Percentiles rank a stretch among this genome's conserved stretches.
These are phyloP conservation scores for Leptinotarsa peninsularis DNA, from an alignment of 2,888 invertebrate species.

Conservation along the genomic window DNA sequence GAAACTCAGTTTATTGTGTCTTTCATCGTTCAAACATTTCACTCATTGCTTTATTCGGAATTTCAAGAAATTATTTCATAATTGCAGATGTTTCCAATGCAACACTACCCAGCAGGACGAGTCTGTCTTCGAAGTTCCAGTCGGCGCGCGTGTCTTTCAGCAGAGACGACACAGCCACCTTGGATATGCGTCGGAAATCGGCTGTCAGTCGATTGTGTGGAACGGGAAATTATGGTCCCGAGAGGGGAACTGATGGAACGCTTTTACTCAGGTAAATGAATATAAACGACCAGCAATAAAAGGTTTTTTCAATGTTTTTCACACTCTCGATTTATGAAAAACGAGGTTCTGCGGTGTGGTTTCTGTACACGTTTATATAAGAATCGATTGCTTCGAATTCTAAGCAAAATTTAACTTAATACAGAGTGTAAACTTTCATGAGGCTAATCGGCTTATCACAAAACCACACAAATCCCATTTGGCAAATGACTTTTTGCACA, in stretches of 20 bases:
- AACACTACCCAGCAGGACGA: slow-evolving; percentile 28
- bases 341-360: background rate
- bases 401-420: too few species aligned
- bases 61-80: background rate
- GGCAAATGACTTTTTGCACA: too few species aligned
- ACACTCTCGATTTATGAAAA: too few species aligned
- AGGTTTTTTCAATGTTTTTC: background rate
- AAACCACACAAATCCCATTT: too few species aligned
- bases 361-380: background rate
- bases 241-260: slow-evolving; percentile 71
- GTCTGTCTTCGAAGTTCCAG: slow-evolving; percentile 56
- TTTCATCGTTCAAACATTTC: too few species aligned
- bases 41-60: background rate
- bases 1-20: too few species aligned
- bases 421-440: too few species aligned
- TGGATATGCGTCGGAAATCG: slow-evolving; percentile 62
- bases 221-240: slow-evolving; percentile 65
- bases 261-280: slow-evolving; percentile 71
- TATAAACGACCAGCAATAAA: slow-evolving; percentile 13
- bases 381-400: too few species aligned
- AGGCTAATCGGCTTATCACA: too few species aligned
- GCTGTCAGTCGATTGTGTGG: slow-evolving; percentile 64
- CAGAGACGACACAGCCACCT: slow-evolving; percentile 57
- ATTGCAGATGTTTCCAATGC: slow-evolving; percentile 35
- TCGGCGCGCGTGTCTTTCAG: slow-evolving; percentile 61